These are phyloP conservation scores for Macrosteles quadrilineatus DNA, from an alignment of 1,140 invertebrate species.

Conservation along the genomic window DNA sequence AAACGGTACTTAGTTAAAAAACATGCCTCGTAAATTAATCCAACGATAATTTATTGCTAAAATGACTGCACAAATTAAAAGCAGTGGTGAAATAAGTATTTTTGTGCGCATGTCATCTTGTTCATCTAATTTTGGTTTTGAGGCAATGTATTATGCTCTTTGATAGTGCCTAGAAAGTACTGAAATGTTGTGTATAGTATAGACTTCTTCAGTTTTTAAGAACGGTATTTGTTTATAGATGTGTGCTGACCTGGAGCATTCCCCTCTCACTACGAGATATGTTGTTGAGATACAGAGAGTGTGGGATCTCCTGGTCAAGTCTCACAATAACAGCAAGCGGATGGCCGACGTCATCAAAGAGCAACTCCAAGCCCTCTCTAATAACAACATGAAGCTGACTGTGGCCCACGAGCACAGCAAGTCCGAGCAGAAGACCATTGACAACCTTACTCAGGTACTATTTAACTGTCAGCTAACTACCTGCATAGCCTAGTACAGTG, in stretches of 20 bases:
- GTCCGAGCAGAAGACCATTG: constrained; percentile 47
- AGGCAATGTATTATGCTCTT: too few relatives aligned
- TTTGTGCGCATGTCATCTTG: too few relatives aligned
- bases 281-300: neutral
- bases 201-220: too few relatives aligned
- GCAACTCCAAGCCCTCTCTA: neutral
- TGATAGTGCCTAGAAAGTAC: too few relatives aligned
- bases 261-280: neutral
- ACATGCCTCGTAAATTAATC: too few relatives aligned
- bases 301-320: constrained; percentile 12
- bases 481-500: too few relatives aligned
- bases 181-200: too few relatives aligned
- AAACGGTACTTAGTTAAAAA: too few relatives aligned
- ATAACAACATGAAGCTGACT: constrained; percentile 15
- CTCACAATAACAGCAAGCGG: constrained; percentile 9
- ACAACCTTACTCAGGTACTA: constrained; percentile 45
- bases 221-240: constrained; percentile 8
- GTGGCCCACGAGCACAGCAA: constrained; percentile 23
- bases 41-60: too few relatives aligned
- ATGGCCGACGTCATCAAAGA: constrained; percentile 4
- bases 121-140: too few relatives aligned
- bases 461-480: neutral
- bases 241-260: constrained; percentile 7
- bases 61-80: too few relatives aligned
- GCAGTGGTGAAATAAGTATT: too few relatives aligned